Percentiles rank a stretch among this genome's conserved stretches.
Evolutionary conservation across 2,113 vertebrate genomes (phyloP).

Genomic region (Rhinolophus ferrumequinum): DNA sequence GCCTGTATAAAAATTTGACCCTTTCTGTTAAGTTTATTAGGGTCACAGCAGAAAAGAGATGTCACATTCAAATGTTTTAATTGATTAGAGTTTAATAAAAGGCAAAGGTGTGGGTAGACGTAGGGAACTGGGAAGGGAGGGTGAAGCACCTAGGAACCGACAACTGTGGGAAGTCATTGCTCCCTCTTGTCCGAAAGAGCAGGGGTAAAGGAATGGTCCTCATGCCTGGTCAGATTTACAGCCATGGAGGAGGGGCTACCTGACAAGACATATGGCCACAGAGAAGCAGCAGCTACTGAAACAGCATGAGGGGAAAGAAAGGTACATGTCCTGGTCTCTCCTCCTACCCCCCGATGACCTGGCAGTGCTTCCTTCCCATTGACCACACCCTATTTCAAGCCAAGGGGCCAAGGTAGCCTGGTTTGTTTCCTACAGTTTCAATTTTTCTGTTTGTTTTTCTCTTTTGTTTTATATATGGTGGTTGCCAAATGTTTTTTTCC

Average conservation of each 20-base stretch:
- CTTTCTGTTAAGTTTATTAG: background rate
- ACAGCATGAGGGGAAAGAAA: no score
- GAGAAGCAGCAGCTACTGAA: background rate
- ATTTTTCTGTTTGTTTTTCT: background rate
- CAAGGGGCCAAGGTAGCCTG: background rate
- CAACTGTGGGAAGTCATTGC: background rate
- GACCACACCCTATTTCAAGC: background rate
- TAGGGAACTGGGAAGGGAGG: background rate
- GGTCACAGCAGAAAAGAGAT: background rate
- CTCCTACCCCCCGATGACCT: no score
- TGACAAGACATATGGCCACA: background rate
- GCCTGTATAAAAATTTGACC: background rate
- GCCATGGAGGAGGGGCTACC: background rate
- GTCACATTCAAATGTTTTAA: background rate
- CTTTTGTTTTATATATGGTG: background rate
- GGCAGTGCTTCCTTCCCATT: background rate
- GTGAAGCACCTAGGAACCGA: no score
- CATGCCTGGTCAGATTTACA: background rate
- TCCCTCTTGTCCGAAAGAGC: background rate
- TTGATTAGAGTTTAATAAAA: background rate
- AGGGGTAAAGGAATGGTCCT: no score
- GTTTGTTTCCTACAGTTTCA: background rate
- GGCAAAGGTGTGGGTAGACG: background rate
- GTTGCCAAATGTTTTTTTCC: background rate
- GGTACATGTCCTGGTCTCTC: rapidly evolving